These are phyloP conservation scores for Pachyuromys duprasi DNA, from an alignment of 2,797 vertebrate genomes.

Conservation along the genomic window DNA sequence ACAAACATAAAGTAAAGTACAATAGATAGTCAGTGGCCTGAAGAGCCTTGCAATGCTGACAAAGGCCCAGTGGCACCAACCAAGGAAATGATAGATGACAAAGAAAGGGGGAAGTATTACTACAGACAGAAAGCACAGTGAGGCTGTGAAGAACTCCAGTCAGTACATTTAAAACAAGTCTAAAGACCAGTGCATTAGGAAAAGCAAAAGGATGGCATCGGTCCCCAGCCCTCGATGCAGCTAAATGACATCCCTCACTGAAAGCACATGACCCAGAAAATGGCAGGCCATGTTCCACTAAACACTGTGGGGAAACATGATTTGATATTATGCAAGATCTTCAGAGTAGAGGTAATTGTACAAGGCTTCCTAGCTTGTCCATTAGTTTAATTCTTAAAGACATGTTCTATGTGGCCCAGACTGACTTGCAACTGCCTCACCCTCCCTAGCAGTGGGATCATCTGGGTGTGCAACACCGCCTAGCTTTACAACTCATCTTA, in stretches of 20 bases:
- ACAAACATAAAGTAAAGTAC: background rate
- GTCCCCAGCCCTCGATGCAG: background rate
- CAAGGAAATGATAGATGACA: background rate
- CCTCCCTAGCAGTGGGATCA: background rate
- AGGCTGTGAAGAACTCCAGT: background rate
- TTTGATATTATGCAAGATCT: background rate
- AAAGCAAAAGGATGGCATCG: background rate
- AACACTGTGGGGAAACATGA: background rate
- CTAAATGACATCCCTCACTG: background rate
- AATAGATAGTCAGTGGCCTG: background rate
- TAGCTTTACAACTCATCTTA: background rate
- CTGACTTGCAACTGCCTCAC: background rate
- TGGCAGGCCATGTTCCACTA: background rate
- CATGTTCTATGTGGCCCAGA: background rate
- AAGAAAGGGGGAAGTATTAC: background rate
- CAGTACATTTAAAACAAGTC: background rate
- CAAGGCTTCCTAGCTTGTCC: background rate
- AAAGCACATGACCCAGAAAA: constrained; percentile 3
- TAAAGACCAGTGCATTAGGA: background rate
- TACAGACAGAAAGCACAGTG: background rate
- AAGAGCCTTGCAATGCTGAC: background rate
- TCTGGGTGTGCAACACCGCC: too few species aligned
- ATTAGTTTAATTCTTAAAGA: background rate
- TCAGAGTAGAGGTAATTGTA: background rate
- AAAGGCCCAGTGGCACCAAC: background rate